Conservation (phyloP, 35 echinoderm and acorn worm species). For the Lytechinus variegatus region DNA sequence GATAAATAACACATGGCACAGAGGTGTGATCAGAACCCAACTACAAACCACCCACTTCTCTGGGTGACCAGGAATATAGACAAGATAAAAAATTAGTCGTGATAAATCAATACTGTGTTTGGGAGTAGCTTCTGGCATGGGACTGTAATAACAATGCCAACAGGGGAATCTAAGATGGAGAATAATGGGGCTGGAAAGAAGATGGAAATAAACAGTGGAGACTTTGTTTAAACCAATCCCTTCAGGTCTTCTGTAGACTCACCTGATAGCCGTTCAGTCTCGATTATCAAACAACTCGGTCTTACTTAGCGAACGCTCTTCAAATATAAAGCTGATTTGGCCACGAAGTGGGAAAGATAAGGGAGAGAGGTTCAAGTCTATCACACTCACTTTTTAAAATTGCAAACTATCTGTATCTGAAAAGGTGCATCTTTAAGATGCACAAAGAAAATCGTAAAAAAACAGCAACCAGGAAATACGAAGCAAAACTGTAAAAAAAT, state of each 20-base stretch:
- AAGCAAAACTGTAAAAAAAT: too few relatives aligned
- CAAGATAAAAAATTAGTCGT: not conserved
- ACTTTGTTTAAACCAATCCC: slow-evolving; percentile 5
- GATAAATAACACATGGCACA: not conserved
- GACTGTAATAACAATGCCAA: slow-evolving; percentile 43
- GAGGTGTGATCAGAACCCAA: not conserved
- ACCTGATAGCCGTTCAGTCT: not conserved
- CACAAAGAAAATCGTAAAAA: too few relatives aligned
- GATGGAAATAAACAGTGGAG: not conserved
- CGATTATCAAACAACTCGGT: not conserved
- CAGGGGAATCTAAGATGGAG: not conserved
- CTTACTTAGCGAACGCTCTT: not conserved
- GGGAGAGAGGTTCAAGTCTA: not conserved
- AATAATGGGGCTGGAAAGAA: slow-evolving; percentile 11
- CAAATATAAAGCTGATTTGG: not conserved
- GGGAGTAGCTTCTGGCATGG: slow-evolving; percentile 29
- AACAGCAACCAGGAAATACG: too few relatives aligned
- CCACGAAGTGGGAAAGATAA: not conserved
- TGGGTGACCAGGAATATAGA: not conserved
- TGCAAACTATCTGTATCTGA: too few relatives aligned
- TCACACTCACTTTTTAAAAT: too few relatives aligned
- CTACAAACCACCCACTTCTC: not conserved
- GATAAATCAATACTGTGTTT: slow-evolving; percentile 53
- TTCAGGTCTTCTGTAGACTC: not conserved
- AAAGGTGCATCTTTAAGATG: too few relatives aligned